These are phyloP conservation scores for Raillietiella orientalis DNA, from an alignment of 2,888 invertebrate genomes.

Conservation along the genomic window DNA sequence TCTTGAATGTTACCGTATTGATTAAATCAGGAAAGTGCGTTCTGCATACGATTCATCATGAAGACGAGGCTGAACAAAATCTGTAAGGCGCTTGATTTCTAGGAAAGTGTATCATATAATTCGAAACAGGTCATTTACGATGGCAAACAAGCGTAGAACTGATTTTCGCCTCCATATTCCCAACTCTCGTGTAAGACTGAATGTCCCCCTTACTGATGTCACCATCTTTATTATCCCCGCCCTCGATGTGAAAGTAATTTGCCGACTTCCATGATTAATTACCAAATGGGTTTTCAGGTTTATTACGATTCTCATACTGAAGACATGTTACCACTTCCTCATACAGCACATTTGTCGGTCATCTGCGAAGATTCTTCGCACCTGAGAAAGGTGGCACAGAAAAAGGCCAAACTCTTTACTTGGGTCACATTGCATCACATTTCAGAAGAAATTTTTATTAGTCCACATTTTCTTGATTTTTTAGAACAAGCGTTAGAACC, in stretches of 20 bases:
- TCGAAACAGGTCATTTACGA: too few species aligned
- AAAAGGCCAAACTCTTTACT: constrained; percentile 62
- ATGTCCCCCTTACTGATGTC: constrained; percentile 16
- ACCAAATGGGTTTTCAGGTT: constrained; percentile 16
- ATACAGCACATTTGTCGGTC: too few species aligned
- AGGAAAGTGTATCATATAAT: too few species aligned
- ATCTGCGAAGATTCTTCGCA: too few species aligned
- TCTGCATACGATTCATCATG: constrained; percentile 52
- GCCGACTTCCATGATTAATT: constrained; percentile 3
- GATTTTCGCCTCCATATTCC: constrained; percentile 13
- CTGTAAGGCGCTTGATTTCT: too few species aligned
- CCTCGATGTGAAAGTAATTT: constrained; percentile 40
- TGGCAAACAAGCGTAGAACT: too few species aligned
- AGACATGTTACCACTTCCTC: too few species aligned
- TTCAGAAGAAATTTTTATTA: constrained; percentile 88
- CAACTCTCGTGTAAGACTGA: constrained; percentile 5
- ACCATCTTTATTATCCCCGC: constrained; percentile 74
- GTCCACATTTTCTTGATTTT: constrained; percentile 85
- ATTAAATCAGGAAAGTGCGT: constrained; percentile 93
- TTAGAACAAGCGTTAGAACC: constrained; percentile 88
- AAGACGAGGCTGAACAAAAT: constrained; percentile 7
- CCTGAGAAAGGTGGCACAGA: constrained; percentile 26
- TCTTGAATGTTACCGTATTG: constrained; percentile 76
- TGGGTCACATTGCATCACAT: constrained; percentile 92
- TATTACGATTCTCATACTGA: constrained; percentile 55